Base-by-base conservation (phyloP, 2,797 vertebrate genomes). In the Cheirogaleus major region DNA sequence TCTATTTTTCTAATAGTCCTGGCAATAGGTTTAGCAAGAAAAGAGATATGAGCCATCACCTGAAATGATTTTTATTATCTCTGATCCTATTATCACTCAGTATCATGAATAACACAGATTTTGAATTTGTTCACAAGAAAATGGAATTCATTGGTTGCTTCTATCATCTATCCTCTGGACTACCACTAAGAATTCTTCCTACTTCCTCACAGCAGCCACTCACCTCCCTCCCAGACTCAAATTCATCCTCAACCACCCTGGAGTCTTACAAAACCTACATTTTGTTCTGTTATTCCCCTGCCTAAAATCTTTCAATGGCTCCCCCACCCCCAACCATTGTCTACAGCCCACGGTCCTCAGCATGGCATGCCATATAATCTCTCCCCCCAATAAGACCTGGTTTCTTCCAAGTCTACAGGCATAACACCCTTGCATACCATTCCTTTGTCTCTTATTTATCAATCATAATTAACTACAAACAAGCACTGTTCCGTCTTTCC, bases 51-150 rank as follows among this genome's bases (percentile, higher is more conserved):
- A 76, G 20, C 22, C 52, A 96, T 95, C 65, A 85, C 48, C 38
- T 61, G 92, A 96, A 88, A 85, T 57, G 67, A 69, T 50, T 88
- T 86, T 63, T 38, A 72, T 65, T 23, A 91, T 45, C 10, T 93
- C 70, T 61, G 25, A 88, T 93, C 22, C 11, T 17, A 80, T 23
- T 57, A 76, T n/a, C 61, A 48, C 10, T 79, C 8, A 57, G 5
- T 13, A 59, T 22, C n/a, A 87, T 5, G 43, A 75, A 65, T 79
- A 81, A 80, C 43, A 55, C 84, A 79, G 22, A 63, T 41, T 63
- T 82, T 83, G 2, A 13, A 89, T 63, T 13, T 93, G 32, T 78
- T 90, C 61, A 87, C 8, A 86, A 43, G 65, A 69, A 72, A 85
- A 59, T 18, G 45, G 45, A 85, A 87, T 67, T 50, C 93, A 41